These are phyloP conservation scores for Crotalus helleri DNA, from an alignment of 2,113 vertebrate genomes.

Conservation along the genomic window DNA sequence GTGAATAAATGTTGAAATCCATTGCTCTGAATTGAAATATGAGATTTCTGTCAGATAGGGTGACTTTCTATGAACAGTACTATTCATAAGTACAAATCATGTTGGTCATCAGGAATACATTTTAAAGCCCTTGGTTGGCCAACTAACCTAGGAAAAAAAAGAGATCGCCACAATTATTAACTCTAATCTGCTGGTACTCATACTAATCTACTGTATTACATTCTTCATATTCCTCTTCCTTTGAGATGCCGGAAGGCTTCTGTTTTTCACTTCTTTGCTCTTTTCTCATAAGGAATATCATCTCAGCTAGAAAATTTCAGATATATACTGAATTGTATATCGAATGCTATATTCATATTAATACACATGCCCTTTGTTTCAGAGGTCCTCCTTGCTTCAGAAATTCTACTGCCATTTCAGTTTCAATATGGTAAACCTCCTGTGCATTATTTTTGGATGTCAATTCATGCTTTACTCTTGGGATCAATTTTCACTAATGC, in stretches of 20 bases:
- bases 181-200: neutral
- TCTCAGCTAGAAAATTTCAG: neutral
- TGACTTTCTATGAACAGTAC: neutral
- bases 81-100: neutral
- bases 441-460: neutral
- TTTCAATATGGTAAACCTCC: neutral
- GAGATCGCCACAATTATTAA: neutral
- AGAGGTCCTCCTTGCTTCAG: neutral
- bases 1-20: neutral
- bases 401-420: neutral
- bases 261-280: neutral
- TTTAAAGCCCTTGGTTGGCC: neutral
- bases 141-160: neutral
- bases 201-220: no score
- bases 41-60: neutral
- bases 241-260: neutral
- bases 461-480: neutral
- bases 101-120: neutral
- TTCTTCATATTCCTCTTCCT: neutral
- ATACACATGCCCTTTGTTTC: neutral
- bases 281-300: neutral
- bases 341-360: neutral
- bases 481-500: neutral
- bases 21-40: neutral
- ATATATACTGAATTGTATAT: neutral